A percentile compares a stretch with the other conserved stretches of the same genome.
phyloP scores from a whole-genome alignment of 1,140 invertebrate genomes.

The Pseudomyrmex dendroicus region DNA sequence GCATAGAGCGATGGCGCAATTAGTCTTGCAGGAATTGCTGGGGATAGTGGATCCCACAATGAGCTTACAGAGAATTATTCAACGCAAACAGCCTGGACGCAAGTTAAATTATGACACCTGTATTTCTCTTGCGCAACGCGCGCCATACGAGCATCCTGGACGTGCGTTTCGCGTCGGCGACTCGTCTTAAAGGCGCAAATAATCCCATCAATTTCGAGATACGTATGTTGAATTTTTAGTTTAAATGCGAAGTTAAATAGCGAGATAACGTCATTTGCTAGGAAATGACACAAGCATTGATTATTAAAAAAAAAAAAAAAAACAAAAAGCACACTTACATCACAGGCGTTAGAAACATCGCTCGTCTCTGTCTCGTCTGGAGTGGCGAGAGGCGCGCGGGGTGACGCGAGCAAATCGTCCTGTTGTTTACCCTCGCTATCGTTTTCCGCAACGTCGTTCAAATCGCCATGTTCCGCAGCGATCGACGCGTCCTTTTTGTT shows the following conservation, averaged over 20 bases:
- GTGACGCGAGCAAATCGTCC: conserved; percentile 18
- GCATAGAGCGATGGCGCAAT: conserved; percentile 55
- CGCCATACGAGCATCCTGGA: neutral
- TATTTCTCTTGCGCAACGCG: conserved; percentile 32
- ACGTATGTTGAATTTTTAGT: neutral
- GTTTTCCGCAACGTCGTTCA: conserved; percentile 15
- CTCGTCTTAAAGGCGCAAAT: neutral
- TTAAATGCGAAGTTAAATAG: neutral
- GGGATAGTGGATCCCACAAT: conserved; percentile 56
- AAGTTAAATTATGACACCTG: conserved; percentile 39
- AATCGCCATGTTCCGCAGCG: neutral
- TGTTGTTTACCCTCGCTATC: conserved; percentile 23
- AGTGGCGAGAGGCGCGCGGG: conserved; percentile 75
- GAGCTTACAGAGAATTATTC: conserved; percentile 60
- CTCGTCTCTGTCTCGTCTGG: conserved; percentile 76
- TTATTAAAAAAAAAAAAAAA: conserved; percentile 6
- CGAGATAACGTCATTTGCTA: neutral
- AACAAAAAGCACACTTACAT: conserved; percentile 76
- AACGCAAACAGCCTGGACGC: conserved; percentile 39
- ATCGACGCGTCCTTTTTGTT: conserved; percentile 3
- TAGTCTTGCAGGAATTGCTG: conserved; percentile 55
- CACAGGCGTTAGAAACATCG: conserved; percentile 78
- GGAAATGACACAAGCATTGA: neutral
- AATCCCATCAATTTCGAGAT: conserved; percentile 16
- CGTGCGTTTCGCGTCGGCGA: neutral